Evolutionary conservation across 2,797 vertebrate species (phyloP).

Genomic region (Crenuchus spilurus): DNA sequence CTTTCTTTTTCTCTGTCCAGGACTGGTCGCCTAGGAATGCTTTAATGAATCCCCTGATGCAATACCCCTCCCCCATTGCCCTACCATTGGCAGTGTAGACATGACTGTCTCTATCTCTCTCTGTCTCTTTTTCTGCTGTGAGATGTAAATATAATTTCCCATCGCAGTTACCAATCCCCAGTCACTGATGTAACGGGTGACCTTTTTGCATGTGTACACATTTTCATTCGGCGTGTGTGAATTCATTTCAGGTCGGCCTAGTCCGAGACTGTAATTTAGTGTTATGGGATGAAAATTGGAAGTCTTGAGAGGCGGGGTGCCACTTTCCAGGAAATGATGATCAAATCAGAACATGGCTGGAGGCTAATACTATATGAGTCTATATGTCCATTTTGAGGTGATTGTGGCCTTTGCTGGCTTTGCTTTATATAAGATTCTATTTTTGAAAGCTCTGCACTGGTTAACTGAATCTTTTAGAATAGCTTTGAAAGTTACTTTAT

Average conservation of each 20-base stretch:
- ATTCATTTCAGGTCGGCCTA: slow-evolving; percentile 31
- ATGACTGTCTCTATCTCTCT: slow-evolving; percentile 17
- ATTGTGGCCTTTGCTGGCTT: background rate
- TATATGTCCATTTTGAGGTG: background rate
- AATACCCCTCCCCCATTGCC: slow-evolving; percentile 16
- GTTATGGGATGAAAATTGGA: slow-evolving; percentile 21
- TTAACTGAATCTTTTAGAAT: too few species aligned
- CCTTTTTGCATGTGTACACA: slow-evolving; percentile 42
- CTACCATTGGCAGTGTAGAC: slow-evolving; percentile 18
- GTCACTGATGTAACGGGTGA: slow-evolving; percentile 31
- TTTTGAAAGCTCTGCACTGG: too few species aligned
- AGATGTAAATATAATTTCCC: slow-evolving; percentile 41
- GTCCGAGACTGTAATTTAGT: slow-evolving; percentile 29
- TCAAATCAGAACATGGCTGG: slow-evolving; percentile 42
- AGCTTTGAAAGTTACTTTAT: too few species aligned
- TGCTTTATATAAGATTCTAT: background rate
- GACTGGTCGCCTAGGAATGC: slow-evolving; percentile 14
- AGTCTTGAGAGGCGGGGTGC: background rate
- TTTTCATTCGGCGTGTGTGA: slow-evolving; percentile 30
- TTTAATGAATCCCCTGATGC: slow-evolving; percentile 51
- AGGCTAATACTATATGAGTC: slow-evolving; percentile 5
- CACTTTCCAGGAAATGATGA: slow-evolving; percentile 35
- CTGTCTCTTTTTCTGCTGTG: slow-evolving; percentile 2
- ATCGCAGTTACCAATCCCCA: background rate
- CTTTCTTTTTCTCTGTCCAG: slow-evolving; percentile 17